Evolutionary conservation across 2,888 invertebrate species (phyloP).

Genomic region (Napeogenes inachia): DNA sequence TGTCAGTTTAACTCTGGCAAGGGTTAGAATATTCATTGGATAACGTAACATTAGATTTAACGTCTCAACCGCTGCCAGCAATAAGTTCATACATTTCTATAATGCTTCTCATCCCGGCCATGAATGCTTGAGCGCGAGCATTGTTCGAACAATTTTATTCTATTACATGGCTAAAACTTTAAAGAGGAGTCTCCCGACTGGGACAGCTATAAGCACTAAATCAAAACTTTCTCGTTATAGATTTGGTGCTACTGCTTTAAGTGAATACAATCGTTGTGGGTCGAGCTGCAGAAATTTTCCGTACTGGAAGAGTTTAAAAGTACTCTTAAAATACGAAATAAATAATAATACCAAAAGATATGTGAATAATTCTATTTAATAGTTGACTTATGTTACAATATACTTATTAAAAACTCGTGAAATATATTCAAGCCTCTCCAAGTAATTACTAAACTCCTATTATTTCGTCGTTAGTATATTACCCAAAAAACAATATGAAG

Average conservation of each 20-base stretch:
- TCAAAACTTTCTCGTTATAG: constrained; percentile 71
- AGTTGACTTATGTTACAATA: too few species aligned
- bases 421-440: too few species aligned
- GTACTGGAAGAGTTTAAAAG: neutral
- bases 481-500: constrained; percentile 42
- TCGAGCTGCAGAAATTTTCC: constrained; percentile 27
- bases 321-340: too few species aligned
- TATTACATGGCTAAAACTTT: constrained; percentile 71
- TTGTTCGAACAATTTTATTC: constrained; percentile 74
- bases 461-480: constrained; percentile 12
- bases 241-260: constrained; percentile 56
- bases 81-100: constrained; percentile 57
- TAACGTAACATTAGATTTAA: constrained; percentile 57
- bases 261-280: constrained; percentile 57
- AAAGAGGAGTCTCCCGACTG: constrained; percentile 65
- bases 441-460: too few species aligned
- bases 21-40: constrained; percentile 61
- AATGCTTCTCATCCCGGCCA: constrained; percentile 45
- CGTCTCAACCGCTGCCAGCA: constrained; percentile 48
- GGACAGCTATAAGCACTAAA: constrained; percentile 74
- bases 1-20: constrained; percentile 34
- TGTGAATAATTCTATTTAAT: too few species aligned
- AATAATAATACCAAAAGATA: too few species aligned
- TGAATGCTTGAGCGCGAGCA: constrained; percentile 58
- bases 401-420: too few species aligned